Base-by-base conservation (phyloP, 2,113 vertebrate genomes). In the Ochotona princeps region DNA sequence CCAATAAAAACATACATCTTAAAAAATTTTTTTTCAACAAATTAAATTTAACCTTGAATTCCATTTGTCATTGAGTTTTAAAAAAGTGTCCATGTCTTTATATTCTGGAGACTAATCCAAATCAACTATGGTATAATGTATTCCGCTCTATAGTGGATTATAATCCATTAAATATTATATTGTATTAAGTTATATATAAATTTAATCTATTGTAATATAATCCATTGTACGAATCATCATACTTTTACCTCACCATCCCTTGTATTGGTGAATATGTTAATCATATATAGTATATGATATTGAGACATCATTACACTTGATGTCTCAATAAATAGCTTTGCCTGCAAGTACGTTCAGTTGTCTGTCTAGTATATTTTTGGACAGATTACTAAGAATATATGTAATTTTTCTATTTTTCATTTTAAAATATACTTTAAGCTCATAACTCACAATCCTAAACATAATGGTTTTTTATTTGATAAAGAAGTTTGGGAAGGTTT, bases 361-460 rank as follows among this genome's bases (percentile, higher is more conserved):
- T 87, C 86, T 91, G 15, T 72, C 17, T 28, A 14, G 21, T 8
- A 21, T 66, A 87, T n/a, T 78, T 89, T 66, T 25, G 26, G 9
- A 63, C 20, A 74, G 30, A 63, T 26, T 76, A 18, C n/a, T 63
- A 79, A 26, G 0, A 82, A 84, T 65, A 26, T 32, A 28, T 30
- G 2, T 83, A 18, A 35, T 21, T 67, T 81, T 78, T 89, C 49
- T 70, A 67, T 20, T 69, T 82, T 28, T 28, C 44, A 79, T 82
- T 93, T 87, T 83, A 26, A 95, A 93, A 89, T 30, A 49, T 15
- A 74, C 35, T 80, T 88, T 32, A 84, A 89, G 93, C 90, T 7
- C 38, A 3, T 79, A 80, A 86, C 54, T 57, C 61, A 44, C 12
- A 30, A 90, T 88, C 85, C 60, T 78, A 92, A 63, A 69, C 2